Evolutionary conservation across 2,113 vertebrate species (phyloP).

Genomic region (Panthera leo): DNA sequence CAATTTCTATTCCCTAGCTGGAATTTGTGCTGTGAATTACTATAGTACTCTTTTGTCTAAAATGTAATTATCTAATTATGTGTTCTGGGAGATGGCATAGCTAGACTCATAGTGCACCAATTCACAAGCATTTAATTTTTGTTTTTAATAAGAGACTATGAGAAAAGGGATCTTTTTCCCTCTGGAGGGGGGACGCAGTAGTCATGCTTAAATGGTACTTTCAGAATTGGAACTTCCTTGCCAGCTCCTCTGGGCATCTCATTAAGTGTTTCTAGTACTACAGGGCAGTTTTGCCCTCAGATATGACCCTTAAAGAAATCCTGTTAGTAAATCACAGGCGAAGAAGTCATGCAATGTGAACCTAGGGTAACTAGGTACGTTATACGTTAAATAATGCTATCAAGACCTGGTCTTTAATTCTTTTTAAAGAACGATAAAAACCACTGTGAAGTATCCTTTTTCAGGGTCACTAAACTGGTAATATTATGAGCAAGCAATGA

Average conservation of each 20-base stretch:
- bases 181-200: constrained; percentile 49
- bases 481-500: not conserved
- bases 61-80: constrained; percentile 81
- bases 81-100: constrained; percentile 75
- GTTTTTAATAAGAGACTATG: constrained; percentile 78
- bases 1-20: constrained; percentile 75
- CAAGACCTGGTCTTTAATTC: constrained; percentile 62
- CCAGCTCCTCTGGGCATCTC: constrained; percentile 57
- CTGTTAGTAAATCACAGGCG: constrained; percentile 61
- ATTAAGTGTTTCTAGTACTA: constrained; percentile 67
- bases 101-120: constrained; percentile 64
- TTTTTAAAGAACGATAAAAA: not conserved
- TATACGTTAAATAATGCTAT: constrained; percentile 33
- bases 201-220: constrained; percentile 58
- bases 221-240: constrained; percentile 67
- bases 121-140: constrained; percentile 77
- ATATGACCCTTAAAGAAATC: constrained; percentile 44
- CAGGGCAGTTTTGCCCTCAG: constrained; percentile 52
- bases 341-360: constrained; percentile 39
- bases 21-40: constrained; percentile 72
- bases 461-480: not conserved
- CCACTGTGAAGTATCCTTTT: not conserved
- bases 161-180: constrained; percentile 45
- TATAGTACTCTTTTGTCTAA: constrained; percentile 74
- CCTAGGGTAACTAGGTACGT: not conserved